These are phyloP conservation scores for Hyperoplus lanceolatus DNA, from an alignment of 2,797 vertebrate genomes.

Conservation along the genomic window DNA sequence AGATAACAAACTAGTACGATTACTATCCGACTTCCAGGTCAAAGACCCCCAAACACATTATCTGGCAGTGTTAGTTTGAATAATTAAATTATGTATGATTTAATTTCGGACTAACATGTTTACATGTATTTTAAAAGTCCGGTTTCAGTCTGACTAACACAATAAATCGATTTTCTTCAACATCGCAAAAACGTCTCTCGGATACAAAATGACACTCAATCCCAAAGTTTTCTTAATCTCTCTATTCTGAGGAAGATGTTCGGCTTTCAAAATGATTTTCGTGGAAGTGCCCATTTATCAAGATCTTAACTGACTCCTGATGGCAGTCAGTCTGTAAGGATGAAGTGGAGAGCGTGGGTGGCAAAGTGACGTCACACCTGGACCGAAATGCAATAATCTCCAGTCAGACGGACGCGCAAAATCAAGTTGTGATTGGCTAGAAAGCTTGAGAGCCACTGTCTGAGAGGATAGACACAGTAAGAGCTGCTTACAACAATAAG, in stretches of 20 bases:
- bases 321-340: not conserved
- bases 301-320: not conserved
- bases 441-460: slow-evolving; percentile 20
- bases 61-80: too few relatives aligned
- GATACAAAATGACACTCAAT: too few relatives aligned
- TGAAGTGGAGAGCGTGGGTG: not conserved
- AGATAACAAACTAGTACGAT: too few relatives aligned
- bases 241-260: not conserved
- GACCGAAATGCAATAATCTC: slow-evolving; percentile 31
- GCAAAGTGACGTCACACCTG: slow-evolving; percentile 25
- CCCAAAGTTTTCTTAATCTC: not conserved
- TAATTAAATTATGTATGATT: too few relatives aligned
- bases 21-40: too few relatives aligned
- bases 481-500: slow-evolving; percentile 69
- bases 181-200: too few relatives aligned
- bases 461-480: slow-evolving; percentile 43
- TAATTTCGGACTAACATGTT: too few relatives aligned
- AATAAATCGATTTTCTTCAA: too few relatives aligned
- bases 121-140: too few relatives aligned
- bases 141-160: too few relatives aligned
- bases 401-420: slow-evolving; percentile 5
- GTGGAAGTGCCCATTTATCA: not conserved
- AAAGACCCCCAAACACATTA: too few relatives aligned
- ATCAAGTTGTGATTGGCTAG: slow-evolving; percentile 46
- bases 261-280: not conserved